Evolutionary conservation across 2,888 invertebrate species (phyloP), one percentile per base, ranked within the genome.

Genomic region (Vesta saturnalis): DNA sequence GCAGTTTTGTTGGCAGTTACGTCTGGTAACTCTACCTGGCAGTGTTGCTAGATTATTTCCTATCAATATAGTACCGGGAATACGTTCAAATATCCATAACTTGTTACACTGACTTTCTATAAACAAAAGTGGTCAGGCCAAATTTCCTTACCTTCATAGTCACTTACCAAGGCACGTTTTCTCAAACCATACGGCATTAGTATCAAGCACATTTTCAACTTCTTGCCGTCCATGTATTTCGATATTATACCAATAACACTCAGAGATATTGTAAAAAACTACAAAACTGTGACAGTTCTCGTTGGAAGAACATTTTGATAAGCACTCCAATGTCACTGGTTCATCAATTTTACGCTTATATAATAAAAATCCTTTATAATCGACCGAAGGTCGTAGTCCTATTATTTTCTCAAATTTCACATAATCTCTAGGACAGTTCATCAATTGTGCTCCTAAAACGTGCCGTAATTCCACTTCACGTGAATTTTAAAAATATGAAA

Each of bases 61-160:
- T 63, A 92, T 87, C 74, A 95, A 83, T 74, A 90, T 89, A 74
- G 91, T 91, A 10, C 94, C 93, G 8, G 92, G 90, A 60, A 91
- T 91, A 76, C 89, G 87, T 78, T 94, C 94, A 59, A 94, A 85
- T 22, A 90, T 87, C 95, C 95, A 95, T 76, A 90, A 87, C 47
- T 70, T 69, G 14, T 63, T 21, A 60, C 72, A 72, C 5, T 60
- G 46, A 46, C 21, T 22, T 5, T 16, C 64, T 19, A 46, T 56
- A 62, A 58, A 2, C 1, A 6, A 58, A 18, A 6, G 12, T n/a
- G n/a, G n/a, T n/a, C n/a, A n/a, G 49, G 16, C 16, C 12, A 12
- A 19, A 52, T 67, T 49, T 30, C 30, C 57, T 22, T 60, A 58
- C 2, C 14, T 16, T 58, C 19, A 15, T n/a, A 15, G 12, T 64